Conservation (phyloP, 2,113 vertebrate species). For the Lasiurus cinereus region DNA sequence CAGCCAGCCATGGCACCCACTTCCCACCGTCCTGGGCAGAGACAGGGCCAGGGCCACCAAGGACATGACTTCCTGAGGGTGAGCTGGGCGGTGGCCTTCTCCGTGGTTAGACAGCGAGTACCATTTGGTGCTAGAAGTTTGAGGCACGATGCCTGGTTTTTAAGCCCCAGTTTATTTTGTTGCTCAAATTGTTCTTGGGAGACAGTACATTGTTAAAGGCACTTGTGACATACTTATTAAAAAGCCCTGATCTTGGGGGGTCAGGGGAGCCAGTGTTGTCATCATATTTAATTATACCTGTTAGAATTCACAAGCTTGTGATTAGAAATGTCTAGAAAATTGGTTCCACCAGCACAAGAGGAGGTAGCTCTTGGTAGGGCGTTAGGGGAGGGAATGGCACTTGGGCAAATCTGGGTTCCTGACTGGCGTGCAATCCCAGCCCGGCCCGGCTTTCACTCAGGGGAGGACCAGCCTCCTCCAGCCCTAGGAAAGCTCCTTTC, state of each 20-base stretch:
- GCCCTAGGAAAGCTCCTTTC: background rate
- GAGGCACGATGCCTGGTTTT: slow-evolving; percentile 61
- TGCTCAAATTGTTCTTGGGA: background rate
- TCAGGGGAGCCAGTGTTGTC: slow-evolving; percentile 49
- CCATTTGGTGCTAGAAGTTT: slow-evolving; percentile 75
- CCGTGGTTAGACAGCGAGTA: slow-evolving; percentile 76
- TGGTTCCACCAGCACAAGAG: fast-evolving
- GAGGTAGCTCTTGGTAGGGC: background rate
- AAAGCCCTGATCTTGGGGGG: slow-evolving; percentile 58
- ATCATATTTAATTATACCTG: background rate
- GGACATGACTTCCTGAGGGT: background rate
- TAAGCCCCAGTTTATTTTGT: slow-evolving; percentile 46
- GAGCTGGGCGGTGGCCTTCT: slow-evolving; percentile 76
- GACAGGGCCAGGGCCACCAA: background rate
- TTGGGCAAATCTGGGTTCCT: fast-evolving
- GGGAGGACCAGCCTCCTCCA: background rate
- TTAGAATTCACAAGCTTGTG: fast-evolving
- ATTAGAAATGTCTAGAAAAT: background rate
- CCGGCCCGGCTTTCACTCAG: background rate
- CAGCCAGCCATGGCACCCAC: fast-evolving
- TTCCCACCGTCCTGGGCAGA: too few relatives aligned
- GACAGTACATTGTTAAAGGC: slow-evolving; percentile 68
- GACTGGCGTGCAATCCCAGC: fast-evolving
- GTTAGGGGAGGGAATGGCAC: too few relatives aligned
- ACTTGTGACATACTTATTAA: slow-evolving; percentile 70